A percentile compares a stretch with the other conserved stretches of the same genome.
Conservation (phyloP, 2,888 invertebrate species). For the Tetrapedia diversipes region DNA sequence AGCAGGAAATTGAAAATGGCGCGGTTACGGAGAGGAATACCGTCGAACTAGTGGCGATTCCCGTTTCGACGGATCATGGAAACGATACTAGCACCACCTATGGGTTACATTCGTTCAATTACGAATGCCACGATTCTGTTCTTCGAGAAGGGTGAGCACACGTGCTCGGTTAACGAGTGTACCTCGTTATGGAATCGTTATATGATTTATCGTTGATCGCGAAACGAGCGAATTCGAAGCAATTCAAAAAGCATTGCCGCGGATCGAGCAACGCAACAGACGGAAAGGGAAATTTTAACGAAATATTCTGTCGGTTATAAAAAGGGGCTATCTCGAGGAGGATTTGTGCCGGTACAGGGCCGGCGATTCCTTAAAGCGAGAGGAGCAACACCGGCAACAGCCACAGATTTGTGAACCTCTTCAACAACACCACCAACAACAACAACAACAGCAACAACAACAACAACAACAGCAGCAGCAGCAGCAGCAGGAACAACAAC, state of each 20-base stretch:
- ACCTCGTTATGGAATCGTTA: too few species aligned
- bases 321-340: slow-evolving; percentile 19
- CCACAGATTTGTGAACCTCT: slow-evolving; percentile 35
- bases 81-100: slow-evolving; percentile 67
- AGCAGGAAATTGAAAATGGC: slow-evolving; percentile 81
- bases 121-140: slow-evolving; percentile 68
- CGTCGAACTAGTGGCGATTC: slow-evolving; percentile 67
- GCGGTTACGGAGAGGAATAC: slow-evolving; percentile 72
- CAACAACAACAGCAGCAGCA: slow-evolving; percentile 46
- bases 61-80: slow-evolving; percentile 64
- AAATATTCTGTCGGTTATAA: neutral
- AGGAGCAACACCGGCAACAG: slow-evolving; percentile 48
- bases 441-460: slow-evolving; percentile 35
- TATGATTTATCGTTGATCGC: neutral
- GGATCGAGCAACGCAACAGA: neutral
- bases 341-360: slow-evolving; percentile 7
- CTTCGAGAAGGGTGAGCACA: slow-evolving; percentile 71
- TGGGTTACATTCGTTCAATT: slow-evolving; percentile 71
- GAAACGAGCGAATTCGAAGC: too few species aligned
- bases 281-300: neutral
- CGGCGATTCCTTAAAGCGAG: slow-evolving; percentile 15
- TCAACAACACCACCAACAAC: slow-evolving; percentile 55
- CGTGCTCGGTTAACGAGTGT: too few species aligned
- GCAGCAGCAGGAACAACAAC: slow-evolving; percentile 28
- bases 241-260: too few species aligned